phyloP scores from a whole-genome alignment of 2,888 invertebrate genomes.

The Drosophila birchii region DNA sequence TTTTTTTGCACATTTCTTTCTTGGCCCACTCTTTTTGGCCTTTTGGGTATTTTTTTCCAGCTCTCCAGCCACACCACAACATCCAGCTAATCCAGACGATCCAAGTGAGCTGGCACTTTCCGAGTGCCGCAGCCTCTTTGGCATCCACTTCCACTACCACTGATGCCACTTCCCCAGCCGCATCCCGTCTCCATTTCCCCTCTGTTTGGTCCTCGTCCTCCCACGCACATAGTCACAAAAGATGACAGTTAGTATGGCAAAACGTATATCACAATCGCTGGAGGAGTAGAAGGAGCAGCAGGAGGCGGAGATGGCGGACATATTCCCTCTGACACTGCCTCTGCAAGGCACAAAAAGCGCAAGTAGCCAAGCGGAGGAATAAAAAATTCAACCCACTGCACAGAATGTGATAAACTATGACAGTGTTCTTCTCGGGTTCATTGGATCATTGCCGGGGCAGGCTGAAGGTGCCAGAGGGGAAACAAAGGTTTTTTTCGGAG shows the following conservation, averaged over 20 bases:
- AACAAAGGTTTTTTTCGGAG: constrained; percentile 12
- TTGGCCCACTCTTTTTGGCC: constrained; percentile 15
- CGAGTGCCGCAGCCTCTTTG: constrained; percentile 58
- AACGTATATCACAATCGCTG: constrained; percentile 65
- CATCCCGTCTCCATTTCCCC: not conserved
- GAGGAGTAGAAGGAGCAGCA: constrained; percentile 1
- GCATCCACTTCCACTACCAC: constrained; percentile 23
- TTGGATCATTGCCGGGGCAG: constrained; percentile 37
- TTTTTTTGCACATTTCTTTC: constrained; percentile 23
- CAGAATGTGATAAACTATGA: constrained; percentile 57
- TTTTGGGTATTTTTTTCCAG: constrained; percentile 3
- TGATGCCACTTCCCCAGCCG: constrained; percentile 21
- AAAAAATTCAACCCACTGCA: constrained; percentile 43
- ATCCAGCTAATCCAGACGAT: constrained; percentile 49
- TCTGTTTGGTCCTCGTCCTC: not conserved
- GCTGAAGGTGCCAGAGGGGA: not conserved
- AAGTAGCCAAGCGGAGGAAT: constrained; percentile 56
- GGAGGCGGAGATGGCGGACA: constrained; percentile 37
- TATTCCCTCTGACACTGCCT: constrained; percentile 50
- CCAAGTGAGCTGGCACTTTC: constrained; percentile 59
- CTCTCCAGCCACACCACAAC: constrained; percentile 32
- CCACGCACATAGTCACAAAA: constrained; percentile 59
- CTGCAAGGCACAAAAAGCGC: constrained; percentile 48
- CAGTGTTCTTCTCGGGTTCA: constrained; percentile 36
- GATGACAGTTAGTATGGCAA: constrained; percentile 70